Conservation (phyloP, 1,140 invertebrate genomes). For the Scaptomyza montana region DNA sequence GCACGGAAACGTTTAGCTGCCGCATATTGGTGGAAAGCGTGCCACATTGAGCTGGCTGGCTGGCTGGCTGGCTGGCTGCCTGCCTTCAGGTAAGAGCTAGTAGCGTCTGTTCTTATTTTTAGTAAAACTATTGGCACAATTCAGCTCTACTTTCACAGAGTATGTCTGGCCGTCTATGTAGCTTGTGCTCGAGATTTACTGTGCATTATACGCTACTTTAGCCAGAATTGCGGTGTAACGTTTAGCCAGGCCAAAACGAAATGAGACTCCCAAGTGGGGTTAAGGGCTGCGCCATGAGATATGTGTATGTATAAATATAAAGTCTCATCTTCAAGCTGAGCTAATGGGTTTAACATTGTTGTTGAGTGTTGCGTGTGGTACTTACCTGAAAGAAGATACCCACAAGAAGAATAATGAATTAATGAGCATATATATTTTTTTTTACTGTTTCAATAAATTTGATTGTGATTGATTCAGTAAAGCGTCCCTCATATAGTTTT, state of each 20-base stretch:
- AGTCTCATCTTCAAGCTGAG: slow-evolving; percentile 27
- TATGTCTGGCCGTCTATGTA: slow-evolving; percentile 11
- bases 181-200: slow-evolving; percentile 43
- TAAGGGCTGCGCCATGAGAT: slow-evolving; percentile 8
- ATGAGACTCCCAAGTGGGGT: slow-evolving; percentile 20
- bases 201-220: slow-evolving; percentile 63
- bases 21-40: slow-evolving; percentile 66
- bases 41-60: slow-evolving; percentile 20
- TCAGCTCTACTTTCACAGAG: slow-evolving; percentile 19
- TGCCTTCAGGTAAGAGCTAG: slow-evolving; percentile 25
- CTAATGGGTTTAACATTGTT: slow-evolving; percentile 34
- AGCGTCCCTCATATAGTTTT: background rate
- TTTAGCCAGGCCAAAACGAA: slow-evolving; percentile 3
- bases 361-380: slow-evolving; percentile 28
- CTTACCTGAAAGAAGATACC: slow-evolving; percentile 34
- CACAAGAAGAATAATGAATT: slow-evolving; percentile 28
- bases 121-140: slow-evolving; percentile 75
- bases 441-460: background rate
- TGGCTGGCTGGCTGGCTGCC: slow-evolving; percentile 5
- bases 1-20: slow-evolving; percentile 78
- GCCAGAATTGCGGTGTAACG: slow-evolving; percentile 13
- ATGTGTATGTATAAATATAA: slow-evolving; percentile 27
- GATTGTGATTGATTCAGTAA: background rate
- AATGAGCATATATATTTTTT: slow-evolving; percentile 4
- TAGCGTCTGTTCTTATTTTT: slow-evolving; percentile 74